Base-by-base conservation (phyloP, 1,140 invertebrate species). In the Bombus waltoni region DNA sequence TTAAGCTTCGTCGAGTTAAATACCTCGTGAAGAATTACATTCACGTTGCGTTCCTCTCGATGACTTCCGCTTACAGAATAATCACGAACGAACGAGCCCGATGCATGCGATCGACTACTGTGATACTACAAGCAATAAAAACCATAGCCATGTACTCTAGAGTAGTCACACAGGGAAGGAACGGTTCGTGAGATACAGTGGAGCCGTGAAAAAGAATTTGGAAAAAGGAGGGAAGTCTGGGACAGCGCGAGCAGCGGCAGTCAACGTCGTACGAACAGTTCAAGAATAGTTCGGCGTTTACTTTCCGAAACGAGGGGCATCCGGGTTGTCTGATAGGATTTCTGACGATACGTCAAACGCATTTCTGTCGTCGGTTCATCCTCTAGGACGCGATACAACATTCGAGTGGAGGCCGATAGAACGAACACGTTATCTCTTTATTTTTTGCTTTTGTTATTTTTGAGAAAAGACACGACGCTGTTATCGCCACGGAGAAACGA, bases 221-320 rank as follows among this genome's bases (percentile, higher is more conserved):
- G 78, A 40, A 81, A 71, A 71, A 83, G 73, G 81, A 83, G 57
- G 77, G 66, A 92, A 94, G 94, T 94, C 94, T 94, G 94, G 94
- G 93, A 94, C 94, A 95, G 95, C 95, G 95, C 95, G 95, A 95
- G 95, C 95, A 95, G 95, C 95, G 94, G 95, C 94, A 95, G 95
- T 95, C 94, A 94, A 95, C 94, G 95, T 95, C 94, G 94, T 94
- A 94, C 93, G 92, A 94, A 94, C 76, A 72, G 32, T 47, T 71
- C 32, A 65, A 72, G 40, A 79, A 80, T 83, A 83, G 35, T 78
- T 75, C 32, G 42, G 35, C 81, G 53, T 62, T 72, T 62, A 15
- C 1, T 65, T 73, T 40, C 70, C 78, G 83, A 90, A 88, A 88
- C 87, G 88, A 90, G 88, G 86, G 89, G 53, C 88, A 88, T 73